A percentile compares a stretch with the other conserved stretches of the same genome.
phyloP scores from a whole-genome alignment of 2,888 invertebrate genomes.

The Nezara viridula region DNA sequence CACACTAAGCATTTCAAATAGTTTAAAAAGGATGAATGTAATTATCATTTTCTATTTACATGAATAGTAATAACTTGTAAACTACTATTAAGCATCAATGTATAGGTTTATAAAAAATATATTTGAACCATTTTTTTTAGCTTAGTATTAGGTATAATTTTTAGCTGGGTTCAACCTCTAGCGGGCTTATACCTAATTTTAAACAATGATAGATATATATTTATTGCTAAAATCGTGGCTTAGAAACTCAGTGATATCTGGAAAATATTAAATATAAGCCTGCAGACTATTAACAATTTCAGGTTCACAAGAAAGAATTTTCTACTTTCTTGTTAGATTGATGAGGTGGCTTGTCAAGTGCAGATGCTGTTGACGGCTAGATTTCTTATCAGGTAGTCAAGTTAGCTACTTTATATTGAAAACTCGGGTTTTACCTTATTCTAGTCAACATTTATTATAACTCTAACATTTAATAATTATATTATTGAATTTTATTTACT shows the following conservation, averaged over 20 bases:
- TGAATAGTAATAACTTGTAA: too few relatives aligned
- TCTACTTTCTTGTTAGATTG: conserved; percentile 7
- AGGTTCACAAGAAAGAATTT: background rate
- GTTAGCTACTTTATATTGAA: conserved; percentile 1
- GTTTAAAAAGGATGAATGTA: too few relatives aligned
- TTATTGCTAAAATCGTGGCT: background rate
- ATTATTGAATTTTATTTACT: background rate
- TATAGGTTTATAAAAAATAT: too few relatives aligned
- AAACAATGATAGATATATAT: too few relatives aligned
- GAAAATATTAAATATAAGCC: background rate
- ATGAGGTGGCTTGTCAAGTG: conserved; percentile 4
- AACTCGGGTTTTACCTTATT: background rate
- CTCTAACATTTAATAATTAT: background rate
- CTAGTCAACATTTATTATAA: background rate
- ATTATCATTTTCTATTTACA: too few relatives aligned
- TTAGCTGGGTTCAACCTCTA: too few relatives aligned
- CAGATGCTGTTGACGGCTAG: background rate
- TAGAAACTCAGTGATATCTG: background rate
- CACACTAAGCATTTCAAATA: too few relatives aligned
- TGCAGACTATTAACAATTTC: background rate
- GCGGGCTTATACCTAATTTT: too few relatives aligned
- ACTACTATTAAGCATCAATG: too few relatives aligned
- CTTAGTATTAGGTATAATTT: too few relatives aligned
- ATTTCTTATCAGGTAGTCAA: background rate
- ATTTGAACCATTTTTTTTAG: too few relatives aligned